These are phyloP conservation scores for Plotosus lineatus DNA, from an alignment of 2,113 vertebrate species.

Conservation along the genomic window DNA sequence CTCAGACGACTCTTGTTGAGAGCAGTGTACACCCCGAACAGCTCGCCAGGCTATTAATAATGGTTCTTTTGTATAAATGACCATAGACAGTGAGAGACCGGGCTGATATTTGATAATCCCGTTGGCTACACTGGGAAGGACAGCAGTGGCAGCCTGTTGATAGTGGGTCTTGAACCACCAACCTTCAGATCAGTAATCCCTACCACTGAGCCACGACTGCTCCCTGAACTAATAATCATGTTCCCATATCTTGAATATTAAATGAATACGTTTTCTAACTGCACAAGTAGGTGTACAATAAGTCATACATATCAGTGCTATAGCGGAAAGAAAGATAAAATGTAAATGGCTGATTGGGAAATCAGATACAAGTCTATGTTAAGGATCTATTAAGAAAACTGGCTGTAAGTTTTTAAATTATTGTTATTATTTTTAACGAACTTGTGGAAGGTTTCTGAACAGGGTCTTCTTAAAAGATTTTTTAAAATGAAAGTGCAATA, in stretches of 20 bases:
- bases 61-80: too few species aligned
- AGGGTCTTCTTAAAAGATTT: neutral
- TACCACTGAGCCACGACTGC: too few species aligned
- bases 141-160: too few species aligned
- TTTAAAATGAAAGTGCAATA: conserved; percentile 26
- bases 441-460: conserved; percentile 8
- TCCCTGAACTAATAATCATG: neutral
- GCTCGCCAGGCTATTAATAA: too few species aligned
- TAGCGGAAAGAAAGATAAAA: conserved; percentile 19
- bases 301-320: conserved; percentile 36
- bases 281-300: conserved; percentile 4
- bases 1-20: too few species aligned
- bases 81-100: too few species aligned
- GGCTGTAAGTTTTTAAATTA: too few species aligned
- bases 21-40: too few species aligned
- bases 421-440: conserved; percentile 22
- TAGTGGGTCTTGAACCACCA: too few species aligned
- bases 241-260: neutral
- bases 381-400: conserved; percentile 46
- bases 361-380: conserved; percentile 47
- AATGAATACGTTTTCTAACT: conserved; percentile 25
- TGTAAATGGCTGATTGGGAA: conserved; percentile 22
- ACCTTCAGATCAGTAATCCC: too few species aligned
- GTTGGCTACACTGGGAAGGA: too few species aligned
- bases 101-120: too few species aligned